Base-by-base conservation (phyloP, 2,797 vertebrate genomes). In the Dipus sagitta region DNA sequence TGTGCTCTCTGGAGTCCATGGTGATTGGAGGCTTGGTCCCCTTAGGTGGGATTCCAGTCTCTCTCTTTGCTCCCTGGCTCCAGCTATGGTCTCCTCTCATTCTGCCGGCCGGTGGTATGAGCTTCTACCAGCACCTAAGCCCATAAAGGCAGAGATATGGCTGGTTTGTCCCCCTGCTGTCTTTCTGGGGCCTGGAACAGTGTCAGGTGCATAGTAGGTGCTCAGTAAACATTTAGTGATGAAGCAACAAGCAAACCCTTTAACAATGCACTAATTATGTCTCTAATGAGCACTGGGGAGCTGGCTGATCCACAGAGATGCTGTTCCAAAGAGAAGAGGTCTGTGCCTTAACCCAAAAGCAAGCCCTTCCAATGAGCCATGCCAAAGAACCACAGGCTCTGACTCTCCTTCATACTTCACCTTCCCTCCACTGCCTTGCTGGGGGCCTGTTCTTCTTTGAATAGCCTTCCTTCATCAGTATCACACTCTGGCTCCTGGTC, bases 391-490 rank as follows among this genome's bases (percentile, higher is more conserved):
- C 8, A 26, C 68, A 20, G 8, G 3, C 0, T 7, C 28, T 17
- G 9, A 11, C 3, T 0, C 3, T 0, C 28, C 34, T 54, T 1
- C 0, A 26, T 20, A 10, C 38, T 3, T 1, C 14, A 11, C 1
- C 82, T 14, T 60, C 68, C 58, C 70, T 86, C 58, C 38, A 4
- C 60, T 18, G 54, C 54, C 84, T 60, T 1, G 5, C 54, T 0
- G 0, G 1, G 23, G 60, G 28, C 4, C 21, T n/a, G 23, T 0
- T 23, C 42, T 54, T 62, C 54, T 62, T 23, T 38, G 28, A 1
- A 9, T 30, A 58, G 13, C 0, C 0, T 30, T 74, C 23, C 52
- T 23, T 24, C 9, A 0, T 32, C 0, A 0, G 0, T 2, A 3
- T 60, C 70, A 54, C 54, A 26, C n/a, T 52, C 85, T 8, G 7